phyloP scores from a whole-genome alignment of 2,888 invertebrate species.

The Aromia moschata region DNA sequence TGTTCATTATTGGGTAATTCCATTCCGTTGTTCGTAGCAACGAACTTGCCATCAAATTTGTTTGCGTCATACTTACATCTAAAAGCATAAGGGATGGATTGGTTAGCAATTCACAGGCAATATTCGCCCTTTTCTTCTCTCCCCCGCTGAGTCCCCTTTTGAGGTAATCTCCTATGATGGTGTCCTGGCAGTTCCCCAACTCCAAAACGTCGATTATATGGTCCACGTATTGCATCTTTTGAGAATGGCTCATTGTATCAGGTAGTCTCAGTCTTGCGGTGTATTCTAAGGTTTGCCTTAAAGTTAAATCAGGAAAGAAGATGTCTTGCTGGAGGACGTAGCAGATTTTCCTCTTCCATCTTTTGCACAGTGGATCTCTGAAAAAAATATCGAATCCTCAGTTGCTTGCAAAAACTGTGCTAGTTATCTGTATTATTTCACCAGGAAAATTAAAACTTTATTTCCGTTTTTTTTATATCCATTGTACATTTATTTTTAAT shows the following conservation, averaged over 20 bases:
- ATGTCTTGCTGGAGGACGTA: slow-evolving; percentile 86
- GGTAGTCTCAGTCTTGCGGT: slow-evolving; percentile 71
- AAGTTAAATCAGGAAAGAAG: slow-evolving; percentile 81
- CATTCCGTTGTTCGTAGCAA: too few relatives aligned
- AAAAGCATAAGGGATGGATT: slow-evolving; percentile 82
- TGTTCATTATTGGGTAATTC: too few relatives aligned
- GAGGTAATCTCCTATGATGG: slow-evolving; percentile 80
- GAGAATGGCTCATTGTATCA: slow-evolving; percentile 73
- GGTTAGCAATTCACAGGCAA: slow-evolving; percentile 83
- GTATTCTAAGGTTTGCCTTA: slow-evolving; percentile 77
- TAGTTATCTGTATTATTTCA: too few relatives aligned
- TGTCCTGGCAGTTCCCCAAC: slow-evolving; percentile 77
- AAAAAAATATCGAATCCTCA: background rate
- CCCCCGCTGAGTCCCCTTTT: slow-evolving; percentile 82
- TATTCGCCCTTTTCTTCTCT: slow-evolving; percentile 84
- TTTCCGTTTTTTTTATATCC: too few relatives aligned
- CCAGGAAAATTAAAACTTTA: too few relatives aligned
- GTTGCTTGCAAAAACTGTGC: too few relatives aligned
- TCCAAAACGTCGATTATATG: slow-evolving; percentile 80
- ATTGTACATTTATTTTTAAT: too few relatives aligned
- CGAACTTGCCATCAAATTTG: too few relatives aligned
- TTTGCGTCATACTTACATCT: slow-evolving; percentile 77
- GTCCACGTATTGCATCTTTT: slow-evolving; percentile 81
- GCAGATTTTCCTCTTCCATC: slow-evolving; percentile 79
- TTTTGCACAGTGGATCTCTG: slow-evolving; percentile 58